A percentile compares a stretch with the other conserved stretches of the same genome.
phyloP scores from a whole-genome alignment of 2,113 vertebrate genomes.

The Mobula hypostoma region DNA sequence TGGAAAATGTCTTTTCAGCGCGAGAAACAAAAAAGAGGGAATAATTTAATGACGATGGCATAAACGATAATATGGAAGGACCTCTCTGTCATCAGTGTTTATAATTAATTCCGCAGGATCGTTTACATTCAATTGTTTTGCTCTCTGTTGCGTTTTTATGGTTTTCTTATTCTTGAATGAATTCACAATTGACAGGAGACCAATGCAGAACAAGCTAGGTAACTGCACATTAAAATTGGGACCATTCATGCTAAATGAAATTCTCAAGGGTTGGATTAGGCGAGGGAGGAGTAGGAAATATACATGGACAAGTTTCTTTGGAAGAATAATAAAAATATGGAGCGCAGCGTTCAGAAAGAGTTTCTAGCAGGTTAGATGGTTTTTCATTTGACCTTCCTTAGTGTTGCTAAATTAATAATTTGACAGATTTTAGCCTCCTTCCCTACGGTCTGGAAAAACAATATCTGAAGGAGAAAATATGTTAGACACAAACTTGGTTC shows the following conservation, averaged over 20 bases:
- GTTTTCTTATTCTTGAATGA: constrained; percentile 2
- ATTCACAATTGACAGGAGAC: not conserved
- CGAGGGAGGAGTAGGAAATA: no score
- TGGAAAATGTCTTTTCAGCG: not conserved
- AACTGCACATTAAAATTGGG: not conserved
- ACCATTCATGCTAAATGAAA: not conserved
- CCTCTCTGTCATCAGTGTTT: not conserved
- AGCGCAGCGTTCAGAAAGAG: not conserved
- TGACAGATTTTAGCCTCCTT: not conserved
- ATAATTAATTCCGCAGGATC: not conserved
- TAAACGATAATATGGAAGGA: not conserved
- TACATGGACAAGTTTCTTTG: not conserved
- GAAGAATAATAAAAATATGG: not conserved
- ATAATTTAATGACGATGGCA: not conserved
- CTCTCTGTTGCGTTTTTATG: not conserved
- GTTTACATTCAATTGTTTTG: not conserved
- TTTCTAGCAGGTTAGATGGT: not conserved
- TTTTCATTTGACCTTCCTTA: not conserved
- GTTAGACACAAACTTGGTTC: not conserved
- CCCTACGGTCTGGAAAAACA: not conserved
- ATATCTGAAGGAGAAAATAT: not conserved
- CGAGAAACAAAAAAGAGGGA: not conserved
- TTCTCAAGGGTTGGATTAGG: not conserved
- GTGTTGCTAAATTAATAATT: no score
- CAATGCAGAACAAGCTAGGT: not conserved